Conservation (phyloP, 2,888 invertebrate genomes). For the Aporophyla lueneburgensis region DNA sequence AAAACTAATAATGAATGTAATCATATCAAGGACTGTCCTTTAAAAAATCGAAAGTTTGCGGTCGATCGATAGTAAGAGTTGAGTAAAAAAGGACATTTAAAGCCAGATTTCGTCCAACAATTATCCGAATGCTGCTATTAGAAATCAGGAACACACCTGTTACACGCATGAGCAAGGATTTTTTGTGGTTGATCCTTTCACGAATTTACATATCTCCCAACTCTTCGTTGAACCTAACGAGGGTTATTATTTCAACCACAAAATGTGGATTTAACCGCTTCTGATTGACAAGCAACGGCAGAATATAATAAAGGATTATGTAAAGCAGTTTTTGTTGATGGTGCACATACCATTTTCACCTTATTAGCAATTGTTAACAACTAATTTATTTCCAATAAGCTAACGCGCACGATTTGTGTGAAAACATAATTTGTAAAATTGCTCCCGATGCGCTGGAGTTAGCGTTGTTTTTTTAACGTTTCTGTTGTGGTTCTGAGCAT, state of each 20-base stretch:
- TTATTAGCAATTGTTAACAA: conserved; percentile 83
- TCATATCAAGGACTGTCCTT: conserved; percentile 59
- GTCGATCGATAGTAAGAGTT: conserved; percentile 78
- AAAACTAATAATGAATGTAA: conserved; percentile 59
- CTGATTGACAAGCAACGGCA: conserved; percentile 84
- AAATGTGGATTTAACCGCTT: conserved; percentile 83
- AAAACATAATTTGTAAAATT: conserved; percentile 74
- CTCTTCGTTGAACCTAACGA: conserved; percentile 86
- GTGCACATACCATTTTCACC: conserved; percentile 80
- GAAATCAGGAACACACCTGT: conserved; percentile 88
- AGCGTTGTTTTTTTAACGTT: conserved; percentile 53
- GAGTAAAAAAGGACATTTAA: conserved; percentile 75
- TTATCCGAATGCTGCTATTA: conserved; percentile 84
- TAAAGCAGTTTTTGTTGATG: conserved; percentile 75
- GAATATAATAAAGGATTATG: conserved; percentile 81
- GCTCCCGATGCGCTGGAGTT: conserved; percentile 59
- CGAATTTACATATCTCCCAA: conserved; percentile 88
- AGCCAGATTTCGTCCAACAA: conserved; percentile 79
- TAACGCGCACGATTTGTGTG: conserved; percentile 71
- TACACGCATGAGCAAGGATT: conserved; percentile 82
- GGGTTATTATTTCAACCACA: conserved; percentile 89
- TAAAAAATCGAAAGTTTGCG: conserved; percentile 84
- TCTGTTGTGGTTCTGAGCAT: conserved; percentile 35
- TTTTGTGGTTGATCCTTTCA: conserved; percentile 86
- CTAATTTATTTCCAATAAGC: conserved; percentile 78